Conservation (phyloP, 2,113 vertebrate genomes). For the Condylura cristata region DNA sequence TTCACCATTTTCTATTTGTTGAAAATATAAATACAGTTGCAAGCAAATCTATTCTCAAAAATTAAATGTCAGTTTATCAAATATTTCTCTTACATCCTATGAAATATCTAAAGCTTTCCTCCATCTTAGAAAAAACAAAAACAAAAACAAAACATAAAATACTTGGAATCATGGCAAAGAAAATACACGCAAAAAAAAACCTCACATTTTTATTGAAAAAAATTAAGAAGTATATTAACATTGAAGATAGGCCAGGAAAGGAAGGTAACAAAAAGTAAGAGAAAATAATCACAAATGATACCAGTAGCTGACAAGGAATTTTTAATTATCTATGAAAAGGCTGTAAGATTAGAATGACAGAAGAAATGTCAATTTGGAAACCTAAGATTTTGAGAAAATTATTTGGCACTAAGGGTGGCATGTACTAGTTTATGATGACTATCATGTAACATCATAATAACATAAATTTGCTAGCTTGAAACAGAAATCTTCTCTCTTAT, state of each 20-base stretch:
- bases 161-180: background rate
- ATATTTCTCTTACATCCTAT: background rate
- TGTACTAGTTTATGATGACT: background rate
- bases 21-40: background rate
- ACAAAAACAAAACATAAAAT: background rate
- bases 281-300: background rate
- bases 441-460: background rate
- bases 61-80: background rate
- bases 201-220: background rate
- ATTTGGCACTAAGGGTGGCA: background rate
- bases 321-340: background rate
- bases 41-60: background rate
- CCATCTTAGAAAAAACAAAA: background rate
- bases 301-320: background rate
- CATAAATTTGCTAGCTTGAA: background rate
- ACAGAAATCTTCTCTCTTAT: background rate
- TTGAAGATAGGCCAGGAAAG: background rate
- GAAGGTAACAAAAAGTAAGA: background rate
- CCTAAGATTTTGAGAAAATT: background rate
- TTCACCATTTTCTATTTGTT: background rate
- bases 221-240: background rate
- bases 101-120: too few species aligned
- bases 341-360: background rate
- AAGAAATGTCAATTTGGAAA: background rate
- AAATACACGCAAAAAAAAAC: background rate